Percentiles rank a stretch among this genome's conserved stretches.
Conservation (phyloP, 2,888 invertebrate species). For the Acleris emargana region DNA sequence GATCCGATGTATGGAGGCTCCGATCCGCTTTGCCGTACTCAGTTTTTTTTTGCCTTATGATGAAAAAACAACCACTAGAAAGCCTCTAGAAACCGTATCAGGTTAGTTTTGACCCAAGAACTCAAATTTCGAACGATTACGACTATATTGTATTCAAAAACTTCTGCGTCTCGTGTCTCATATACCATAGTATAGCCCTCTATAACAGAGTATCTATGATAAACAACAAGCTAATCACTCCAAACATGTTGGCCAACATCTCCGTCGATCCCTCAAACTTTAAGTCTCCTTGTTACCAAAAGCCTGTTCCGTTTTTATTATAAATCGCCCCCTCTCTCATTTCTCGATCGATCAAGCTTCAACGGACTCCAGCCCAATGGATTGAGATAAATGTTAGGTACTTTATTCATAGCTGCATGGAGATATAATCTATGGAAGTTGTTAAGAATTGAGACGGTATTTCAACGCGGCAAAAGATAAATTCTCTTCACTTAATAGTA, state of each 20-base stretch:
- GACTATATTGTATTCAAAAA: too few relatives aligned
- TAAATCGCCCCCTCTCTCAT: slow-evolving; percentile 56
- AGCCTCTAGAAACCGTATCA: too few relatives aligned
- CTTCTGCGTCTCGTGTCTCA: too few relatives aligned
- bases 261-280: slow-evolving; percentile 9
- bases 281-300: slow-evolving; percentile 43
- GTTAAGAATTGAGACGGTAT: slow-evolving; percentile 22
- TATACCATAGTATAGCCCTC: too few relatives aligned
- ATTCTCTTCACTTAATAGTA: slow-evolving; percentile 8
- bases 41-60: too few relatives aligned
- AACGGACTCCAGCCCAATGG: slow-evolving; percentile 57
- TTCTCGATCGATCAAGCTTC: slow-evolving; percentile 61
- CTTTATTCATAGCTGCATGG: slow-evolving; percentile 49
- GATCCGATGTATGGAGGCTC: too few relatives aligned
- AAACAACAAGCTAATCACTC: not conserved
- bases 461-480: slow-evolving; percentile 18
- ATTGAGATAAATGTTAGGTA: slow-evolving; percentile 61
- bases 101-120: too few relatives aligned
- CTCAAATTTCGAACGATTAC: too few relatives aligned
- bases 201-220: too few relatives aligned
- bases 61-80: too few relatives aligned
- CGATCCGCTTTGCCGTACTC: too few relatives aligned
- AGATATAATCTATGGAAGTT: slow-evolving; percentile 38
- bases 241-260: not conserved
- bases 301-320: slow-evolving; percentile 56